Conservation (phyloP, 2,113 vertebrate genomes). For the Menidia beryllina region DNA sequence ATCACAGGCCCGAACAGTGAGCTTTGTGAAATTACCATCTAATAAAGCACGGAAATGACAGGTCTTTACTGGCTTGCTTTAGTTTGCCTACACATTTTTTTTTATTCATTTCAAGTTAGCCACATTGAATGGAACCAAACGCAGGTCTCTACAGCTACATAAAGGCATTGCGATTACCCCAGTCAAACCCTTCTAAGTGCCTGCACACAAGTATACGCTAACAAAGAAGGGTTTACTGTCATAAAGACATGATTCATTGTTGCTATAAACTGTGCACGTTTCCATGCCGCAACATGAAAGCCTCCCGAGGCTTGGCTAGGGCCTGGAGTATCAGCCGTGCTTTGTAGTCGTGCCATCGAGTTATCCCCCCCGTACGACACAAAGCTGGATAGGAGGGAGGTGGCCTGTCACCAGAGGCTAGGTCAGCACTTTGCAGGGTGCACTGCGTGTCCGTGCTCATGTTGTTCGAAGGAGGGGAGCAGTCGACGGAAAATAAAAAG, state of each 20-base stretch:
- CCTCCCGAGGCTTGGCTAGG: slow-evolving; percentile 31
- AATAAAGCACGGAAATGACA: no score
- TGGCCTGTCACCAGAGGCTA: slow-evolving; percentile 59
- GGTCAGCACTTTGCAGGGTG: slow-evolving; percentile 64
- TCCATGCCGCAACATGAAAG: slow-evolving; percentile 48
- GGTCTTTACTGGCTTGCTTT: neutral
- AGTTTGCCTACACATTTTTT: rapidly evolving
- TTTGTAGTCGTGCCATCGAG: slow-evolving; percentile 51
- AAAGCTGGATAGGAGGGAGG: slow-evolving; percentile 47
- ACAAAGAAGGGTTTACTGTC: slow-evolving; percentile 33
- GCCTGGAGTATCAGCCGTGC: slow-evolving; percentile 32
- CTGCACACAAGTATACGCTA: slow-evolving; percentile 9
- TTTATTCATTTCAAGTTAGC: neutral
- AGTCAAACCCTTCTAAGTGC: slow-evolving; percentile 17
- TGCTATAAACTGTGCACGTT: slow-evolving; percentile 48
- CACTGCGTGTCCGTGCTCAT: slow-evolving; percentile 26
- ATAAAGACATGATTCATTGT: slow-evolving; percentile 50
- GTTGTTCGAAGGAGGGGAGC: slow-evolving; percentile 34
- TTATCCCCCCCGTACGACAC: slow-evolving; percentile 46
- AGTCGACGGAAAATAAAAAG: neutral
- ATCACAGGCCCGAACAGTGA: no score
- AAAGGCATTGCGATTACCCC: neutral
- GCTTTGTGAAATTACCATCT: no score
- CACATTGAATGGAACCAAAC: slow-evolving; percentile 3
- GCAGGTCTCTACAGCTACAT: neutral